Evolutionary conservation across 1,140 invertebrate species (phyloP), one percentile per base, ranked within the genome.

Genomic region (Brachionus sp.): DNA sequence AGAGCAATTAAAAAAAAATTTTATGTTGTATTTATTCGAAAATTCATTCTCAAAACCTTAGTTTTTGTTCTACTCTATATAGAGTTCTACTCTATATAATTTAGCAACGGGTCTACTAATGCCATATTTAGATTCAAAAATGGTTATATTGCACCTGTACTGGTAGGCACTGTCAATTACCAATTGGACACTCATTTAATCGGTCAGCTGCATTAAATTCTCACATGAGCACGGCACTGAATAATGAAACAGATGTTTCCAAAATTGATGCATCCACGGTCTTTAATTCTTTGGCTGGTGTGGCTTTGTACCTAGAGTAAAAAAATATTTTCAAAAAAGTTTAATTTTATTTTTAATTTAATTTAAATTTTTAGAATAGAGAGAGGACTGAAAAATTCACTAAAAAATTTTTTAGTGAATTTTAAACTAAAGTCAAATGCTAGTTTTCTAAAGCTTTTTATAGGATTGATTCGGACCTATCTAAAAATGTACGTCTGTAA

Each of bases 231-330:
- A 66, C 50, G 2, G 50, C 77, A 7, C 53, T 80, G 10, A 25
- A 57, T 5, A 57, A 80, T 33, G 77, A 80, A 57, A 39, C 29
- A 57, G 57, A 57, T 35, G 42, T 95, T 85, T 96, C 93, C 85
- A 92, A 92, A n/a, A 87, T 98, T 1, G 93, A 94, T 2, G 95
- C 95, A 6, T 91, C 93, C 0, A 92, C 98, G 9, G 91, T 92
- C 50, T 88, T 97, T 44, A 95, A 95, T 6, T 89, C 94, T 33
- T 94, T 94, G 1, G 92, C 92, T 19, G 96, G 96, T 53, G 94
- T 98, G 2, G 92, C 92, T 83, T 90, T 98, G 6, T 95, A 94
- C 90, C 89, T 98, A 19, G 95, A 94, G 94, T 95, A 89, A n/a
- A 95, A 0, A 92, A 95, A 86, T 93, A 23, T 70, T 70, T 70